Conservation (phyloP, 2,113 vertebrate species). For the Rallus limicola region DNA sequence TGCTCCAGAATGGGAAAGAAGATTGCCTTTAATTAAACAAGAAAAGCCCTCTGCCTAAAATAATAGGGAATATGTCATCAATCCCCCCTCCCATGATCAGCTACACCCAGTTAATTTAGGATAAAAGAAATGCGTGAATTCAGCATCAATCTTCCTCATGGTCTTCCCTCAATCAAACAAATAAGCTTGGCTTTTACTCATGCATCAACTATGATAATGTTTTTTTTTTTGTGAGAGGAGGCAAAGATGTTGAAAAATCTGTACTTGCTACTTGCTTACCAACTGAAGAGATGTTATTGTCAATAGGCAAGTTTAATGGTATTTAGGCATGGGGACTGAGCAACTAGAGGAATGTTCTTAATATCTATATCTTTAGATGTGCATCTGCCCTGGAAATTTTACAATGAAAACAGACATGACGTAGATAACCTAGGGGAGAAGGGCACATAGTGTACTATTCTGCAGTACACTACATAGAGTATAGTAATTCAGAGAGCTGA, state of each 20-base stretch:
- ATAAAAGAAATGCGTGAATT: background rate
- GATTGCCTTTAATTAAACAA: background rate
- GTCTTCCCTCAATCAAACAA: background rate
- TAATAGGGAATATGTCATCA: background rate
- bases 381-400: background rate
- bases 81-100: rapidly evolving
- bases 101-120: background rate
- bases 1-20: background rate
- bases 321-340: background rate
- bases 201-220: background rate
- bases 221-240: background rate
- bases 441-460: too few relatives aligned
- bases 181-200: background rate
- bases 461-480: rapidly evolving
- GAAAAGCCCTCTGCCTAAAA: background rate
- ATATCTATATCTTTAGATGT: too few relatives aligned
- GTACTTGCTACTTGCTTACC: background rate
- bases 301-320: background rate
- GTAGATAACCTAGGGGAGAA: background rate
- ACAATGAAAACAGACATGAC: background rate
- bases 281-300: background rate
- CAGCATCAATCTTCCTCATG: background rate
- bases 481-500: background rate
- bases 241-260: background rate
- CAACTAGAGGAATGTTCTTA: background rate